Evolutionary conservation across 2,797 vertebrate genomes (phyloP).

Genomic region (Anisognathus igniventris): DNA sequence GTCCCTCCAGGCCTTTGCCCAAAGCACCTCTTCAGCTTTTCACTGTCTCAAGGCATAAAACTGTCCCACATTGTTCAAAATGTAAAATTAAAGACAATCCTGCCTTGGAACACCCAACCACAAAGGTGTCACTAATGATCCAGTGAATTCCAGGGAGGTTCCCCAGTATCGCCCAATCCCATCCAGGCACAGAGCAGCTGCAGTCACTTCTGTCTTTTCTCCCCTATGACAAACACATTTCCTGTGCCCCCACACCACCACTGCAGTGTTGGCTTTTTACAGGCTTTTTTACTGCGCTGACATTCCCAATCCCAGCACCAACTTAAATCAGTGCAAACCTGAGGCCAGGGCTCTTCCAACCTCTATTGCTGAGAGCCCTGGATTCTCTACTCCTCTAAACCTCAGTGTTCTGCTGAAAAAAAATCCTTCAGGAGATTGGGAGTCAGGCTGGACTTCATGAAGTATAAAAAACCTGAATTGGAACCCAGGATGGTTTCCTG

Average conservation of each 20-base stretch:
- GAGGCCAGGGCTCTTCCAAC: neutral
- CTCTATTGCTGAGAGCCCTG: rapidly evolving
- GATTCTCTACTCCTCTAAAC: neutral
- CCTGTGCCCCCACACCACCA: neutral
- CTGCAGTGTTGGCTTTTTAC: rapidly evolving
- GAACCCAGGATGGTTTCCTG: neutral
- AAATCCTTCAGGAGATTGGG: neutral
- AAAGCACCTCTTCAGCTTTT: neutral
- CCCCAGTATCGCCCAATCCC: rapidly evolving
- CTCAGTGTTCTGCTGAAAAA: neutral
- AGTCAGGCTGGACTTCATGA: rapidly evolving
- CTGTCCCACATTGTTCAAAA: neutral
- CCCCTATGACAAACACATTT: rapidly evolving
- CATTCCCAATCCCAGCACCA: neutral
- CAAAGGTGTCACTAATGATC: rapidly evolving
- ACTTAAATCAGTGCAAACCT: neutral
- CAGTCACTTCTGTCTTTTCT: rapidly evolving
- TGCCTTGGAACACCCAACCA: rapidly evolving
- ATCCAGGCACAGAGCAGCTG: neutral
- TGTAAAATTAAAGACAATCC: neutral
- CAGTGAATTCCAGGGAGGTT: rapidly evolving
- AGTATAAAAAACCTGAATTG: rapidly evolving
- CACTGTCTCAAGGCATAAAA: rapidly evolving
- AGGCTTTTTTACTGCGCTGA: neutral
- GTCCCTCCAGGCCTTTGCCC: neutral